Evolutionary conservation across 2,797 vertebrate species (phyloP).

Genomic region (Coilia nasus): DNA sequence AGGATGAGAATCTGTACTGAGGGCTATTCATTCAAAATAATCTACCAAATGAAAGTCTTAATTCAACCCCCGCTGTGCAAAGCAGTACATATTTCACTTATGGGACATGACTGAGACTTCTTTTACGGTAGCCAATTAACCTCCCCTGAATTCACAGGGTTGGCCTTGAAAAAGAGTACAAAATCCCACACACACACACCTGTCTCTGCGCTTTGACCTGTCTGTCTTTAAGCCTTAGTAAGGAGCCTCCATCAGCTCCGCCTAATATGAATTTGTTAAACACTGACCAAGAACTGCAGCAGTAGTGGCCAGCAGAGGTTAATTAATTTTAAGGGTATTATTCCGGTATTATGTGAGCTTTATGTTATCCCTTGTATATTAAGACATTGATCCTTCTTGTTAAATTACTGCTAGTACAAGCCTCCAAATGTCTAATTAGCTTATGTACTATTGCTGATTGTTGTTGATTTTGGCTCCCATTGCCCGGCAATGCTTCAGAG

Average conservation of each 20-base stretch:
- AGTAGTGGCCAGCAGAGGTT: conserved; percentile 9
- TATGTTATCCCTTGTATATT: neutral
- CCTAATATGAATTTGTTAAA: conserved; percentile 13
- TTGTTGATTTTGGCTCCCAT: neutral
- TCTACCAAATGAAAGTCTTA: too few species aligned
- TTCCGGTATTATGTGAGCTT: neutral
- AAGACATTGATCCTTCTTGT: conserved; percentile 13
- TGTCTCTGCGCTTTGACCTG: neutral
- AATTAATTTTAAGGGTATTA: conserved; percentile 24
- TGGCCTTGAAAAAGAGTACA: conserved; percentile 1
- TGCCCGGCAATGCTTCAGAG: neutral
- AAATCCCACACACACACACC: conserved; percentile 8
- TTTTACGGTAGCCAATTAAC: conserved; percentile 13
- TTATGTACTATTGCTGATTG: neutral
- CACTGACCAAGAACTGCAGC: conserved; percentile 7
- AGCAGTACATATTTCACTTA: neutral
- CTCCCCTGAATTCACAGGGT: conserved; percentile 2
- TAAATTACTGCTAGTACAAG: neutral
- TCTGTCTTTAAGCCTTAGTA: neutral
- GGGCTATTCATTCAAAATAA: too few species aligned
- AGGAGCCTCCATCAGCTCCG: neutral
- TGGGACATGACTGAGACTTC: neutral
- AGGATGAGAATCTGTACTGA: too few species aligned
- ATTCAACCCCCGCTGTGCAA: neutral
- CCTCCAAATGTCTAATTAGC: conserved; percentile 1